phyloP scores from a whole-genome alignment of 35 echinoderm and acorn worm genomes.

The Apostichopus parvimensis region DNA sequence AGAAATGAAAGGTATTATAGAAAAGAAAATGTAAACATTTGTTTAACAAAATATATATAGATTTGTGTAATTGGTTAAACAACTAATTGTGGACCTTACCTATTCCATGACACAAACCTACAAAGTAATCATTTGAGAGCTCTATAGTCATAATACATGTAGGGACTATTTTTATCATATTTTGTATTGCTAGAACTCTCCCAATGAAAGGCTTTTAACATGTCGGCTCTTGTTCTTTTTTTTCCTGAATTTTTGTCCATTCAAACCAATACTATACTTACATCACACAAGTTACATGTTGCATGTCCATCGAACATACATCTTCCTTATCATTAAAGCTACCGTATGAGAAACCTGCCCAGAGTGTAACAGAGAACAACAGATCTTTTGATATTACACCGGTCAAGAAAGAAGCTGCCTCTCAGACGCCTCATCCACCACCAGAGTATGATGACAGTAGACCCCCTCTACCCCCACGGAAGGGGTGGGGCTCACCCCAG shows the following conservation, averaged over 20 bases:
- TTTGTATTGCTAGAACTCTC: no score
- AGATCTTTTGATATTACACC: conserved; percentile 1
- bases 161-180: no score
- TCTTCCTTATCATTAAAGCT: not conserved
- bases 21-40: no score
- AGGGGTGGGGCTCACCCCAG: conserved; percentile 86
- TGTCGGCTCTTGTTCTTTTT: not conserved
- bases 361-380: not conserved
- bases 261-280: not conserved
- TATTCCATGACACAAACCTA: no score
- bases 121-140: no score
- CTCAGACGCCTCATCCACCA: conserved; percentile 73
- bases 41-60: no score
- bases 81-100: no score
- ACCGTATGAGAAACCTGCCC: not conserved
- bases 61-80: no score
- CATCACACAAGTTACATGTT: not conserved
- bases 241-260: not conserved
- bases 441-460: conserved; percentile 68
- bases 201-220: no score
- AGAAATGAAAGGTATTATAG: no score
- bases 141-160: no score
- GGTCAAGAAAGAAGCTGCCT: conserved; percentile 58
- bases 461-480: conserved; percentile 68
- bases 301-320: not conserved